A percentile compares a stretch with the other conserved stretches of the same genome.
These are phyloP conservation scores for Antrozous pallidus DNA, from an alignment of 2,797 vertebrate species.

Conservation along the genomic window DNA sequence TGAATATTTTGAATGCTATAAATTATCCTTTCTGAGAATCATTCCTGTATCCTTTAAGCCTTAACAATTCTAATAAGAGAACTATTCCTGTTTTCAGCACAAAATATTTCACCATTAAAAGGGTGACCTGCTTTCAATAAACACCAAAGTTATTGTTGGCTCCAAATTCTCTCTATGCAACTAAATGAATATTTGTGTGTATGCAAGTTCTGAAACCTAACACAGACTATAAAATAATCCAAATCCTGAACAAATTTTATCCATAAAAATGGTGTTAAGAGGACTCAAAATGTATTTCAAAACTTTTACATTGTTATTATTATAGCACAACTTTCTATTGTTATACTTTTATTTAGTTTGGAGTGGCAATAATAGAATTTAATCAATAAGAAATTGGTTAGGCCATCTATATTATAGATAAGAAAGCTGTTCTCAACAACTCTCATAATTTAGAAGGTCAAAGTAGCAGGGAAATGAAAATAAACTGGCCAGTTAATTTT, in stretches of 20 bases:
- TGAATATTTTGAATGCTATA: constrained; percentile 61
- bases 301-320: not conserved
- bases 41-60: constrained; percentile 59
- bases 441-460: constrained; percentile 10
- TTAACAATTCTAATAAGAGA: constrained; percentile 74
- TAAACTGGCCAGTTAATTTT: not conserved
- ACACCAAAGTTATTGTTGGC: constrained; percentile 79
- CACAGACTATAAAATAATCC: constrained; percentile 76
- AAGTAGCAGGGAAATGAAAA: not conserved
- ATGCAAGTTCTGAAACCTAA: constrained; percentile 80
- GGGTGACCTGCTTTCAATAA: constrained; percentile 81
- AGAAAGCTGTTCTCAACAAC: constrained; percentile 21
- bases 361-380: constrained; percentile 17
- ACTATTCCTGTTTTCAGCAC: constrained; percentile 72
- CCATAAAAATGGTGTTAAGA: constrained; percentile 73
- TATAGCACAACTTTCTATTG: not conserved
- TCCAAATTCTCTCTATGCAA: constrained; percentile 72
- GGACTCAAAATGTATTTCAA: constrained; percentile 69
- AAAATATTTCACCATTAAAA: constrained; percentile 81
- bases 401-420: not conserved
- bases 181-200: constrained; percentile 78
- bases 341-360: constrained; percentile 5
- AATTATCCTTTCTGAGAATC: constrained; percentile 52
- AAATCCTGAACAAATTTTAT: constrained; percentile 77
- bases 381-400: not conserved